A percentile compares a stretch with the other conserved stretches of the same genome.
phyloP scores from a whole-genome alignment of 2,888 invertebrate genomes.

The Julus scanicus region DNA sequence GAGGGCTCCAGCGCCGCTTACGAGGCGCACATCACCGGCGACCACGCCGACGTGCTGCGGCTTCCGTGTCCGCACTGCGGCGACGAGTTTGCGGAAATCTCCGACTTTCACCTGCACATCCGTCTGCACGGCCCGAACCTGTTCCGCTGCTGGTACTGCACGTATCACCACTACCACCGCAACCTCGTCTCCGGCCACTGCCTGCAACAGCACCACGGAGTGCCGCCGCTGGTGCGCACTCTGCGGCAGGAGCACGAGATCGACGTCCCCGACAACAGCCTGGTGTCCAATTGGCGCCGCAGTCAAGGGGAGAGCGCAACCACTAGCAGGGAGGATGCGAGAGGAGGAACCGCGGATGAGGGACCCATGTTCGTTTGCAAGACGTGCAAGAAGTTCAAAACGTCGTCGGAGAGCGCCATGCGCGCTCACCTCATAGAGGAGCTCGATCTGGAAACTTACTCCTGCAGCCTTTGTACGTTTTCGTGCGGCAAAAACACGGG shows the following conservation, averaged over 20 bases:
- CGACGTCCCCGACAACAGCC: not conserved
- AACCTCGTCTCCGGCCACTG: conserved; percentile 47
- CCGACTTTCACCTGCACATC: conserved; percentile 78
- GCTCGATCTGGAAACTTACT: conserved; percentile 30
- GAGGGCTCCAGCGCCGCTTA: conserved; percentile 79
- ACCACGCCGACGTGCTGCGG: conserved; percentile 73
- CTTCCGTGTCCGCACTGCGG: conserved; percentile 81
- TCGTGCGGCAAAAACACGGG: not conserved
- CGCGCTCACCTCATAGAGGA: conserved; percentile 1
- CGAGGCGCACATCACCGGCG: conserved; percentile 77
- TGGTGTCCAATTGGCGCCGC: not conserved
- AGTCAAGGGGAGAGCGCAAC: not conserved
- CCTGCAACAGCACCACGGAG: conserved; percentile 15
- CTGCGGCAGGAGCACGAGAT: conserved; percentile 50
- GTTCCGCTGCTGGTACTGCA: conserved; percentile 72
- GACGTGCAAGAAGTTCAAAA: conserved; percentile 28
- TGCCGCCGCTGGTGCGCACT: not conserved
- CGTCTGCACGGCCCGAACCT: conserved; percentile 79
- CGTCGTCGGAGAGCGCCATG: not conserved
- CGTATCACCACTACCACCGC: conserved; percentile 6
- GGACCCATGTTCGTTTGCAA: not conserved
- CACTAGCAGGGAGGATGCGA: not conserved
- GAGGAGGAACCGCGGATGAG: not conserved
- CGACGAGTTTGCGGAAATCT: conserved; percentile 68
- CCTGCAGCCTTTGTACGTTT: conserved; percentile 50